phyloP scores from a whole-genome alignment of 2,888 invertebrate genomes.

The Orthosia gothica region DNA sequence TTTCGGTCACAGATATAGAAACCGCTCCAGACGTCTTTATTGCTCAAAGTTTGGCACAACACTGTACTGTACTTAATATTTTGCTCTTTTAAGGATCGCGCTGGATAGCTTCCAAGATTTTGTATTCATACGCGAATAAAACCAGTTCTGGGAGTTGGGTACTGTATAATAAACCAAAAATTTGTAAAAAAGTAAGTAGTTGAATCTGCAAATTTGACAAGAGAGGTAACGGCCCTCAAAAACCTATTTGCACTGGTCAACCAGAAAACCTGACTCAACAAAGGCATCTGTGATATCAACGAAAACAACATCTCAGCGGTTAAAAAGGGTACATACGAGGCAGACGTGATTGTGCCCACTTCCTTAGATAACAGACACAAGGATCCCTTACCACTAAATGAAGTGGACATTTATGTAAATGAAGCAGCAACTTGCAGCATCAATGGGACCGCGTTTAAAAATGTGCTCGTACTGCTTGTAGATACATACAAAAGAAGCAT shows the following conservation, averaged over 20 bases:
- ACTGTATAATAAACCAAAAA: constrained; percentile 19
- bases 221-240: constrained; percentile 13
- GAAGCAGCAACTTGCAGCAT: constrained; percentile 58
- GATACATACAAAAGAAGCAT: constrained; percentile 57
- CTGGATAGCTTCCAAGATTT: constrained; percentile 60
- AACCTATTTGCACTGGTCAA: constrained; percentile 50
- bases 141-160: constrained; percentile 31
- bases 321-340: constrained; percentile 49
- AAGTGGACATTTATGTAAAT: constrained; percentile 75
- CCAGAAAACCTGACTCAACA: constrained; percentile 50
- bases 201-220: background rate
- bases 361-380: constrained; percentile 65
- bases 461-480: constrained; percentile 56
- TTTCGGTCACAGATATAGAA: constrained; percentile 49
- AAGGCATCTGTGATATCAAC: constrained; percentile 35
- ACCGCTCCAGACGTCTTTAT: constrained; percentile 59
- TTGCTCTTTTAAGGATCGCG: constrained; percentile 53
- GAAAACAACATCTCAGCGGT: constrained; percentile 39
- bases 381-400: constrained; percentile 69
- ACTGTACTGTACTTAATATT: constrained; percentile 53
- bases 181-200: background rate
- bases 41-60: constrained; percentile 57
- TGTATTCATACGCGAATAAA: constrained; percentile 44
- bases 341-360: constrained; percentile 57
- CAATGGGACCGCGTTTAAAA: constrained; percentile 63